Evolutionary conservation across 2,888 invertebrate species (phyloP).

Genomic region (Leptinotarsa peninsularis): DNA sequence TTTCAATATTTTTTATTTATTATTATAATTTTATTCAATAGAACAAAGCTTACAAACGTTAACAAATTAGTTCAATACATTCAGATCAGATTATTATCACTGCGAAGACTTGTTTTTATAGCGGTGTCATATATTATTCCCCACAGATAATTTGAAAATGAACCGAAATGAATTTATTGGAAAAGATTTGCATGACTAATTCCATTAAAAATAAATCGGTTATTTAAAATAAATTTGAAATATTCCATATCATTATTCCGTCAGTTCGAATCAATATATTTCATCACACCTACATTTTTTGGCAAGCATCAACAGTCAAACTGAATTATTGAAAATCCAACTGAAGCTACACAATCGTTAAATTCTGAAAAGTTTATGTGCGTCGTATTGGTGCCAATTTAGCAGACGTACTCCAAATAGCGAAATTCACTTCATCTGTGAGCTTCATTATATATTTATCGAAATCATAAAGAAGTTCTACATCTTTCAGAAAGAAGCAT

Average conservation of each 20-base stretch:
- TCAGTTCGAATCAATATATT: slow-evolving; percentile 9
- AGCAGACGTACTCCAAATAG: slow-evolving; percentile 35
- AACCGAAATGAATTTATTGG: no score
- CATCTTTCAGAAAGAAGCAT: background rate
- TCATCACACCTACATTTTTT: background rate
- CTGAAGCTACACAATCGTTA: slow-evolving; percentile 16
- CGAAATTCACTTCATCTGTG: slow-evolving; percentile 35
- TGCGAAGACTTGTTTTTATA: no score
- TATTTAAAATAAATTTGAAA: no score
- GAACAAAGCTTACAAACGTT: no score
- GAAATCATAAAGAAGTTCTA: slow-evolving; percentile 7
- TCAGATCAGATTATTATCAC: no score
- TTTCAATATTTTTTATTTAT: no score
- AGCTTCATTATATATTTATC: slow-evolving; percentile 39
- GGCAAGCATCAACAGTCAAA: slow-evolving; percentile 2
- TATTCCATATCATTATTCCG: background rate
- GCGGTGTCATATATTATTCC: no score
- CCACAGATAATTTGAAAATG: no score
- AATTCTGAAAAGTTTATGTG: slow-evolving; percentile 21
- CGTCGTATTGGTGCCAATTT: slow-evolving; percentile 36
- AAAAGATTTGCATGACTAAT: no score
- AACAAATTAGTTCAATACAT: no score
- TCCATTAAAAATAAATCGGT: no score
- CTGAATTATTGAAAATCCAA: slow-evolving; percentile 18
- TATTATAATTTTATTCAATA: no score